These are phyloP conservation scores for Redunca redunca DNA, from an alignment of 2,113 vertebrate genomes.

Conservation along the genomic window DNA sequence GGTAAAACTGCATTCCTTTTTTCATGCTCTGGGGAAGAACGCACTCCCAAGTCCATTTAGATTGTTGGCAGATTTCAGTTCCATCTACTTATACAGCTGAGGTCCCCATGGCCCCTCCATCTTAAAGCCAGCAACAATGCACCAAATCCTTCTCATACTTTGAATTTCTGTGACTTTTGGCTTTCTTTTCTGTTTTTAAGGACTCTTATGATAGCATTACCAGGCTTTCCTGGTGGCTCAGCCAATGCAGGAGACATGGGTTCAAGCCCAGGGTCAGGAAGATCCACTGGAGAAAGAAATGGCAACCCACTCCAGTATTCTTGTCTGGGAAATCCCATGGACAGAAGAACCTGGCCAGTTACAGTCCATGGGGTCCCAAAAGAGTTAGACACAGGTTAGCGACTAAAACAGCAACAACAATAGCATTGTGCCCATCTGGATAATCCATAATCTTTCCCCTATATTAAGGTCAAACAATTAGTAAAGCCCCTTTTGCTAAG, in stretches of 20 bases:
- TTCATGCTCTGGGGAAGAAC: neutral
- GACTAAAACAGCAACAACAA: neutral
- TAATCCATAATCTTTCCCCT: neutral
- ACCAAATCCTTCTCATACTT: neutral
- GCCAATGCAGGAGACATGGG: neutral
- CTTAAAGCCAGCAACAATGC: neutral
- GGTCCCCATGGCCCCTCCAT: neutral
- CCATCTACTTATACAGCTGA: neutral
- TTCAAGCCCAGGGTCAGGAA: neutral
- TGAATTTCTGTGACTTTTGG: neutral
- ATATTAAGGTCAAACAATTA: neutral
- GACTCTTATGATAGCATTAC: neutral
- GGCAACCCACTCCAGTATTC: neutral
- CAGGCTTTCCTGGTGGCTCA: neutral
- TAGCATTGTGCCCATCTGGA: neutral
- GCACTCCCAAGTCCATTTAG: neutral
- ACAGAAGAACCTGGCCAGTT: neutral
- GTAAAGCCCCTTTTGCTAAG: neutral
- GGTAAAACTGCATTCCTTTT: neutral
- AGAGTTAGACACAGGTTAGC: neutral
- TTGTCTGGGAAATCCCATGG: neutral
- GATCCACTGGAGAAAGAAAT: neutral
- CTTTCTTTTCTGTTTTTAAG: neutral
- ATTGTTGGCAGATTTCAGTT: neutral
- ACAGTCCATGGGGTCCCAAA: neutral